Evolutionary conservation across 92 coral and sea anemone genomes (phyloP), one percentile per base, ranked within the genome.

Genomic region (Isaurus tuberculatus): DNA sequence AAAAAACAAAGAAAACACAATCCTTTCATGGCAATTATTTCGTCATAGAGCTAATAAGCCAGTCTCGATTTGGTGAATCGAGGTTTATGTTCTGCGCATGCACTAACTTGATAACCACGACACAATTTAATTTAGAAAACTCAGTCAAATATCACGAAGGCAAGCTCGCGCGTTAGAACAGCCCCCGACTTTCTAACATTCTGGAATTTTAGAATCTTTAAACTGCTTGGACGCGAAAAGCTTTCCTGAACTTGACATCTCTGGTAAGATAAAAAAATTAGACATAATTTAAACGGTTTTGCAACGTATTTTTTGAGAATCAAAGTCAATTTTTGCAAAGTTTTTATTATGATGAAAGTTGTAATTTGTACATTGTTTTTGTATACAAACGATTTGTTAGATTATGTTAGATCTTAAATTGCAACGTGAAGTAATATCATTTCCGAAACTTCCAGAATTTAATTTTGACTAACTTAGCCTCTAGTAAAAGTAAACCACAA

Each of bases 21-120:
- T 23, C 9, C 30, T 37, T 72, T 25, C 10, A 43, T 26, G 15
- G 51, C 0, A 58, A 55, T 58, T 33, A 32, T 33, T 55, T 60
- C 82, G 82, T 77, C 82, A 77, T 77, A 77, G 82, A 77, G 82
- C 33, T 60, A 77, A 77, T 58, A 33, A 58, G 34, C 33, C 10
- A 27, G 28, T 40, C 30, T 9, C 34, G 60, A 30, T 28, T 19
- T 75, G 14, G 29, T 20, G 37, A 9, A 29, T 51, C 30, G 27
- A 9, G 29, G 1, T 33, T 33, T 3, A 26, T 3, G 0, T 57
- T 57, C 70, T 77, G 70, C 82, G 70, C 82, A 57, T 58, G 82
- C 82, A 53, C 25, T 8, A 44, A 77, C 2, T n/a, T 61, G 68
- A 77, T 77, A 22, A 60, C 9, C 70, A 16, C 70, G 70, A 67